Evolutionary conservation across 2,113 vertebrate genomes (phyloP).

Genomic region (Colistium nudipinnis): DNA sequence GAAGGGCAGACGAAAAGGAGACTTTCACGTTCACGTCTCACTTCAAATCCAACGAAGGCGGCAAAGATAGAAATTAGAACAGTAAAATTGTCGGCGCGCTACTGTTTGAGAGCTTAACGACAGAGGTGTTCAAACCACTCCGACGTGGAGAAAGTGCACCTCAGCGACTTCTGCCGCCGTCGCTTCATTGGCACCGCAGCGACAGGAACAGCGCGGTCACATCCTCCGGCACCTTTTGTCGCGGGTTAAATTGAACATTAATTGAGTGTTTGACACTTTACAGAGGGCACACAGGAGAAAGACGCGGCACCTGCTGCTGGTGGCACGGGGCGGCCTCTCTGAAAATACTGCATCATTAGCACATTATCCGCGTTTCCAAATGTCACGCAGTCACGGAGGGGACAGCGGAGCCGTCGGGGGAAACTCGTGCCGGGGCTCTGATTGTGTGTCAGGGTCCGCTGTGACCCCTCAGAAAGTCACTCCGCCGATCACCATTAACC

Average conservation of each 20-base stretch:
- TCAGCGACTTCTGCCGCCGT: slow-evolving; percentile 13
- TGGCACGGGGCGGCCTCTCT: slow-evolving; percentile 51
- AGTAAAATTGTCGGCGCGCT: neutral
- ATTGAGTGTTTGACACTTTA: slow-evolving; percentile 61
- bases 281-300: slow-evolving; percentile 53
- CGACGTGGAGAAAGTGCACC: neutral
- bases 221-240: slow-evolving; percentile 52
- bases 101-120: too few relatives aligned
- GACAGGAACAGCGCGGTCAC: slow-evolving; percentile 32
- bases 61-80: neutral
- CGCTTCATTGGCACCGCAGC: neutral
- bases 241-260: slow-evolving; percentile 62
- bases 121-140: too few relatives aligned
- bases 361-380: slow-evolving; percentile 79
- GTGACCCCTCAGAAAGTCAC: slow-evolving; percentile 66
- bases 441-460: slow-evolving; percentile 38
- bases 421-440: slow-evolving; percentile 49
- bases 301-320: slow-evolving; percentile 44
- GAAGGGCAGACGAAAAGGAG: too few relatives aligned
- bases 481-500: slow-evolving; percentile 66
- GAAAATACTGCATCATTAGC: slow-evolving; percentile 79
- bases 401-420: slow-evolving; percentile 54
- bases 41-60: neutral
- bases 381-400: slow-evolving; percentile 74
- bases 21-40: too few relatives aligned